A percentile compares a stretch with the other conserved stretches of the same genome.
These are phyloP conservation scores for Listronotus oregonensis DNA, from an alignment of 1,140 invertebrate species.

Conservation along the genomic window DNA sequence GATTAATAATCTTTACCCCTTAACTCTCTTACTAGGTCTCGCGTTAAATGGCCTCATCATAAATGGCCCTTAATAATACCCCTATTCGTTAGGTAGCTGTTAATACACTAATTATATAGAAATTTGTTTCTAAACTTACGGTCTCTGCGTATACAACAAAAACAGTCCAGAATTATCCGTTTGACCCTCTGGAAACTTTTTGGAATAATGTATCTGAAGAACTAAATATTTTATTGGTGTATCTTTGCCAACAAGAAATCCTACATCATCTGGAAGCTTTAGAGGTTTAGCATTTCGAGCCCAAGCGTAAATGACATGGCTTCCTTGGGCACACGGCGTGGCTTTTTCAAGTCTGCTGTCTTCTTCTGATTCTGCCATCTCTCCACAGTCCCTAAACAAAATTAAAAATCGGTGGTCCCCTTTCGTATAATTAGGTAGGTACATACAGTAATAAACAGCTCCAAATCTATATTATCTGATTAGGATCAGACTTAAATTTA, in stretches of 20 bases:
- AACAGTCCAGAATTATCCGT: constrained; percentile 80
- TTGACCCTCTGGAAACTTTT: constrained; percentile 63
- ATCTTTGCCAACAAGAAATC: constrained; percentile 76
- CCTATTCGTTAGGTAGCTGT: too few species aligned
- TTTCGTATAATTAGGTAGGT: too few species aligned
- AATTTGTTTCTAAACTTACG: constrained; percentile 61
- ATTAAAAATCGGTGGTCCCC: too few species aligned
- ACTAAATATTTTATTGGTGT: constrained; percentile 79
- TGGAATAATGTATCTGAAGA: constrained; percentile 92
- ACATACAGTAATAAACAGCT: too few species aligned
- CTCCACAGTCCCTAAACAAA: constrained; percentile 81
- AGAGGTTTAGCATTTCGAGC: constrained; percentile 90
- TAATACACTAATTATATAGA: background rate
- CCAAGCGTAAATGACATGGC: constrained; percentile 93
- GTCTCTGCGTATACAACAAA: constrained; percentile 75
- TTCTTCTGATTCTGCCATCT: constrained; percentile 73
- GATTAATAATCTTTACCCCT: too few species aligned
- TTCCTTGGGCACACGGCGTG: constrained; percentile 72
- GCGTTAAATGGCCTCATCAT: too few species aligned
- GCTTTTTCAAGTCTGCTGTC: constrained; percentile 58
- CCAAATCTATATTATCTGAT: too few species aligned
- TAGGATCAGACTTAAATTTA: too few species aligned
- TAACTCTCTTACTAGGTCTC: too few species aligned
- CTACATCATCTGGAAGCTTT: constrained; percentile 81
- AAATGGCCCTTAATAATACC: too few species aligned